Base-by-base conservation (phyloP, 2,888 invertebrate genomes). In the Drosophila greeni region DNA sequence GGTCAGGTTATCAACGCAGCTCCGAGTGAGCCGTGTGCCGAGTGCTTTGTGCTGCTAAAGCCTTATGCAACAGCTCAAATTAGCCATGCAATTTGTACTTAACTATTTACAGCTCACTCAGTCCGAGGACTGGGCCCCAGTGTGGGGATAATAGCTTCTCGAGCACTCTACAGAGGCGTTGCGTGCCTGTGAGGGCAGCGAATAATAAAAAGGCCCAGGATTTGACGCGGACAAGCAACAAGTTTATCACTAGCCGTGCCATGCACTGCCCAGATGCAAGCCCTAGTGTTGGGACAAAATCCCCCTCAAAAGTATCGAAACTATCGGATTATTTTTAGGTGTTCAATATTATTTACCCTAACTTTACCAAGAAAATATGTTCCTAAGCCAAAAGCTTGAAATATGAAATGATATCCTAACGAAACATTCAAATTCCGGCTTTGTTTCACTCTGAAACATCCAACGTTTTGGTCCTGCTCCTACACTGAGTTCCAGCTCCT, bases 21-120 rank as follows among this genome's bases (percentile, higher is more conserved):
- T 47, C 31, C 39, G 34, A 66, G 49, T 49, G 54, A 42, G 40
- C 53, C n/a, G 5, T 34, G 34, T n/a, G 34, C n/a, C 4, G 40
- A 34, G 33, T 24, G 49, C 37, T 16, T 14, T 42, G 18, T 51
- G 39, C 26, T 56, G 56, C 34, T 49, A 49, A 39, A 39, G 67
- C 49, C 67, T 67, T 67, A 60, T 55, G 78, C 78, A 77, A 78
- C 75, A 66, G 74, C 72, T 74, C 78, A 78, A 81, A 78, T 78
- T 78, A 81, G 78, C 78, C 78, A 78, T 78, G 78, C 78, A 78
- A 78, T 78, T 81, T 78, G 78, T 81, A 81, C 66, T 81, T 78
- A 78, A 66, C 68, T 62, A 78, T 75, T 75, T 81, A 66, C 75
- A 70, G 76, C 75, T 74, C 49, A 51, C 68, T 36, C 47, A 40